Evolutionary conservation across 2,113 vertebrate species (phyloP).

Genomic region (Tetrax tetrax): DNA sequence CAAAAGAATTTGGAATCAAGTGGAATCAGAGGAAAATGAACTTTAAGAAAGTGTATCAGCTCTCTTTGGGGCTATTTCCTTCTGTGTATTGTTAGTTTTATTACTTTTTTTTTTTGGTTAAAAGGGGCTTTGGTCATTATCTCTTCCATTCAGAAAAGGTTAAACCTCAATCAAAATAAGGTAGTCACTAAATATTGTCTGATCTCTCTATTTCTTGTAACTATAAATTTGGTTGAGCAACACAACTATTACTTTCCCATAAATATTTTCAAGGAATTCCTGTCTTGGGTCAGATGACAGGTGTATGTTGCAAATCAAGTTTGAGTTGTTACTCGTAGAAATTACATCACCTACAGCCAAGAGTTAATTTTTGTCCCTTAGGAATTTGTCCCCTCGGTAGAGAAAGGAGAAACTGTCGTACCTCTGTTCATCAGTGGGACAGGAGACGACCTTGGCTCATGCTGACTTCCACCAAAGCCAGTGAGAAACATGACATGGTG

Average conservation of each 20-base stretch:
- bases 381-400: neutral
- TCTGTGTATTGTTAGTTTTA: neutral
- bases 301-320: neutral
- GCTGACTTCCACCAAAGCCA: neutral
- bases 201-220: neutral
- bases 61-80: neutral
- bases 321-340: neutral
- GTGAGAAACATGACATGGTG: neutral
- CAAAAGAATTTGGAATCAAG: neutral
- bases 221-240: neutral
- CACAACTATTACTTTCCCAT: neutral
- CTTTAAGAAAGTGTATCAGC: rapidly evolving
- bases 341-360: neutral
- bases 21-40: neutral
- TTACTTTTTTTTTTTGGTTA: neutral
- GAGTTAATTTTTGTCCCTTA: neutral
- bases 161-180: neutral
- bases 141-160: neutral
- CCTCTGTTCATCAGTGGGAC: neutral
- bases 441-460: neutral
- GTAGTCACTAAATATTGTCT: neutral
- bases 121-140: neutral
- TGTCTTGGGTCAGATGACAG: neutral
- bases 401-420: neutral
- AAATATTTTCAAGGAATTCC: neutral